Evolutionary conservation across 2,888 invertebrate species (phyloP), one percentile per base, ranked within the genome.

Genomic region (Ptycholaimellus sp.): DNA sequence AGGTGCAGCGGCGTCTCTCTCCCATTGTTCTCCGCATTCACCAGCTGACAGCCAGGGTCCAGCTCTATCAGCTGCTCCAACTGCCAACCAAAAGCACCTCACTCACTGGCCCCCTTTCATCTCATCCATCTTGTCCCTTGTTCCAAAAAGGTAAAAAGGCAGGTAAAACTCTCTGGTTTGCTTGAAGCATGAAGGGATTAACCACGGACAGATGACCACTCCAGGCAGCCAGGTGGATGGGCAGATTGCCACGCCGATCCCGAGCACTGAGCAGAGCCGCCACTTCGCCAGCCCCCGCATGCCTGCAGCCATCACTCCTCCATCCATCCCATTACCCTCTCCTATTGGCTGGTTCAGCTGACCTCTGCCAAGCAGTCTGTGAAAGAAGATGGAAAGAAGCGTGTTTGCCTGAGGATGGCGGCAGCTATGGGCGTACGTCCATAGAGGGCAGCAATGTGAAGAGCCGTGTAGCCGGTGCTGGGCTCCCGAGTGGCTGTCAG

Each of bases 381-480:
- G 18, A 5, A 33, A 18, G 13, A 33, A n/a, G n/a, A n/a, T n/a
- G n/a, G n/a, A n/a, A n/a, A n/a, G n/a, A n/a, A n/a, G n/a, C n/a
- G n/a, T n/a, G n/a, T n/a, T n/a, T n/a, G n/a, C n/a, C n/a, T n/a
- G n/a, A n/a, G n/a, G n/a, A n/a, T n/a, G n/a, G n/a, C n/a, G n/a
- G n/a, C n/a, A n/a, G n/a, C n/a, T n/a, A n/a, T n/a, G n/a, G n/a
- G n/a, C n/a, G 68, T 61, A 56, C 76, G 72, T 1, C 78, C 78
- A 22, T 72, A 70, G 31, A 72, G 66, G 1, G 76, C 71, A 0
- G 78, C 76, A 42, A 75, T 68, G 48, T 76, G 74, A 5, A 79
- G 65, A 1, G 76, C 70, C 1, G 74, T 73, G 38, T 45, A 45
- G 28, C 34, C 38, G 7, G 42, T 48, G 14, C 33, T 35, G 6